Percentiles rank a stretch among this genome's conserved stretches.
Evolutionary conservation across 2,888 invertebrate genomes (phyloP).

Genomic region (Netelia melanura): DNA sequence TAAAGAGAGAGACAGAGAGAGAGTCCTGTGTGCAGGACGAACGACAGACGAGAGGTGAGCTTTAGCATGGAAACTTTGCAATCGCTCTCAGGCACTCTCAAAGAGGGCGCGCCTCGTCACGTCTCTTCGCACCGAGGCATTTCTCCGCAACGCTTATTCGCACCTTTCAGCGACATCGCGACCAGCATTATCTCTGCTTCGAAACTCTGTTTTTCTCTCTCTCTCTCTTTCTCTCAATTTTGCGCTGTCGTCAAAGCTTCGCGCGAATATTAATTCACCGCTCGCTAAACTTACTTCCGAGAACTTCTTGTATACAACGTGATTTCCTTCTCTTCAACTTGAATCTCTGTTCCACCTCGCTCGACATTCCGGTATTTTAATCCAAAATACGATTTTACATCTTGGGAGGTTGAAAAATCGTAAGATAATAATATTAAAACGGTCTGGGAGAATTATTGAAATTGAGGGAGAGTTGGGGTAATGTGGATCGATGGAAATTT

Average conservation of each 20-base stretch:
- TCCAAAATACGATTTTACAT: no score
- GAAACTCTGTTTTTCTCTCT: background rate
- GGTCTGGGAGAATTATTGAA: no score
- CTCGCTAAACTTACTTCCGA: background rate
- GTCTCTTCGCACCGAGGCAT: constrained; percentile 38
- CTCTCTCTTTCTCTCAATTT: background rate
- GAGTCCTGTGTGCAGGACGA: constrained; percentile 41
- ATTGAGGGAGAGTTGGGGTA: no score
- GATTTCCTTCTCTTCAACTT: constrained; percentile 12
- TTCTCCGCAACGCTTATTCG: constrained; percentile 52
- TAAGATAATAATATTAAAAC: no score
- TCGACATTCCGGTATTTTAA: no score
- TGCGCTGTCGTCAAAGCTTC: background rate
- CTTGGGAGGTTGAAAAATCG: no score
- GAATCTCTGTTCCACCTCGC: no score
- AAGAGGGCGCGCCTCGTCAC: background rate
- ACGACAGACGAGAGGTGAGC: constrained; percentile 28
- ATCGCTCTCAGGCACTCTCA: constrained; percentile 49
- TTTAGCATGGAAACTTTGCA: constrained; percentile 58
- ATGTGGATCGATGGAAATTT: no score
- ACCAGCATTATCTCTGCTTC: constrained; percentile 17
- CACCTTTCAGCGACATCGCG: constrained; percentile 24
- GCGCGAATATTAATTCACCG: constrained; percentile 58
- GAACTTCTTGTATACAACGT: constrained; percentile 31
- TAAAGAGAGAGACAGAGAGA: no score